A percentile compares a stretch with the other conserved stretches of the same genome.
These are phyloP conservation scores for Linyphia triangularis DNA, from an alignment of 2,888 invertebrate genomes.

Conservation along the genomic window DNA sequence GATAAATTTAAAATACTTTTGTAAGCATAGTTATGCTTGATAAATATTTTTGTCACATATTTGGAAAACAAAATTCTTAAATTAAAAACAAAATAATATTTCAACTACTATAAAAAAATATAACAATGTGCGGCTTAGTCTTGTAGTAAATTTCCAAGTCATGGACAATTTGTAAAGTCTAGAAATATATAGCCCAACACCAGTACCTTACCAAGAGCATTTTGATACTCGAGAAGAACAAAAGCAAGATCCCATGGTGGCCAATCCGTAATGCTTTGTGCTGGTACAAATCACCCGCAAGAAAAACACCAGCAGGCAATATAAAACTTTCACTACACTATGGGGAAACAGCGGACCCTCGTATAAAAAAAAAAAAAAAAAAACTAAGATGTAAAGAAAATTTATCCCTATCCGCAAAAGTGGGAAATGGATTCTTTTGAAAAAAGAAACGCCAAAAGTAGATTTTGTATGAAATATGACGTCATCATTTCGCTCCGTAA, in stretches of 20 bases:
- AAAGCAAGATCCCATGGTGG: not conserved
- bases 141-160: too few relatives aligned
- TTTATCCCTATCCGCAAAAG: not conserved
- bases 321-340: constrained; percentile 21
- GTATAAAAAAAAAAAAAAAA: not conserved
- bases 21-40: too few relatives aligned
- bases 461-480: constrained; percentile 40
- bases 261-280: not conserved
- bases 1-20: too few relatives aligned
- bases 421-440: constrained; percentile 2
- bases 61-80: not conserved
- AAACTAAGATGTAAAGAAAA: not conserved
- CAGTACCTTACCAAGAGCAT: not conserved
- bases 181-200: too few relatives aligned
- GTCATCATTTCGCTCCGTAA: constrained; percentile 33
- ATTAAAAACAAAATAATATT: not conserved
- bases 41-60: too few relatives aligned
- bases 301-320: not conserved
- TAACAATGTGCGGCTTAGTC: too few relatives aligned
- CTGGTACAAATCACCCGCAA: not conserved
- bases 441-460: not conserved
- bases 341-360: not conserved
- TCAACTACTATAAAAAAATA: not conserved
- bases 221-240: not conserved
- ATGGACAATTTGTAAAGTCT: too few relatives aligned